phyloP scores from a whole-genome alignment of 2,888 invertebrate genomes.

The Abrostola triplasia region DNA sequence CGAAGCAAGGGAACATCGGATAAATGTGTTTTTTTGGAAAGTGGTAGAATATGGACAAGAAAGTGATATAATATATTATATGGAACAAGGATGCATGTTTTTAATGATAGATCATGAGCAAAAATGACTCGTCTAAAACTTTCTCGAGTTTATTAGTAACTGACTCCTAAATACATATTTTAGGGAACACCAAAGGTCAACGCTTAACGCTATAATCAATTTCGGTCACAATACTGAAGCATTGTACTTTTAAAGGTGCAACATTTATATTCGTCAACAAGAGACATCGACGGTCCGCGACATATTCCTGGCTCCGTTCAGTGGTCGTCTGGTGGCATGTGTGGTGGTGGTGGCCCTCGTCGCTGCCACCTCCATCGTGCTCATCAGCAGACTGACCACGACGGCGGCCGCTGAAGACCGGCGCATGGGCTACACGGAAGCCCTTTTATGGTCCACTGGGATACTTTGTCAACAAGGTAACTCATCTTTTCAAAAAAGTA shows the following conservation, averaged over 20 bases:
- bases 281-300: constrained; percentile 89
- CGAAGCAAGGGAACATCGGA: no score
- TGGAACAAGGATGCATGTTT: no score
- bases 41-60: no score
- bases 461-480: constrained; percentile 90
- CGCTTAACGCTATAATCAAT: neutral
- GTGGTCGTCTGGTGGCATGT: constrained; percentile 84
- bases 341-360: constrained; percentile 85
- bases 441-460: constrained; percentile 89
- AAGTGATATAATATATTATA: no score
- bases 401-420: constrained; percentile 67
- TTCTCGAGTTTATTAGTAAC: no score
- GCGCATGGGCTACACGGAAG: constrained; percentile 84
- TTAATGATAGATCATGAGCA: no score
- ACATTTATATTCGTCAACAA: constrained; percentile 90
- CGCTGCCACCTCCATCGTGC: constrained; percentile 83
- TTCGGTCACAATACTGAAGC: no score
- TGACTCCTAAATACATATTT: no score
- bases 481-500: neutral
- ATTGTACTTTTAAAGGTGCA: constrained; percentile 79
- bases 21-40: no score
- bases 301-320: constrained; percentile 90
- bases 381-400: constrained; percentile 84
- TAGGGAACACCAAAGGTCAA: neutral
- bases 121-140: no score